Percentiles rank a stretch among this genome's conserved stretches.
Evolutionary conservation across 2,888 invertebrate genomes (phyloP).

Genomic region (Balanococcus diminutus): DNA sequence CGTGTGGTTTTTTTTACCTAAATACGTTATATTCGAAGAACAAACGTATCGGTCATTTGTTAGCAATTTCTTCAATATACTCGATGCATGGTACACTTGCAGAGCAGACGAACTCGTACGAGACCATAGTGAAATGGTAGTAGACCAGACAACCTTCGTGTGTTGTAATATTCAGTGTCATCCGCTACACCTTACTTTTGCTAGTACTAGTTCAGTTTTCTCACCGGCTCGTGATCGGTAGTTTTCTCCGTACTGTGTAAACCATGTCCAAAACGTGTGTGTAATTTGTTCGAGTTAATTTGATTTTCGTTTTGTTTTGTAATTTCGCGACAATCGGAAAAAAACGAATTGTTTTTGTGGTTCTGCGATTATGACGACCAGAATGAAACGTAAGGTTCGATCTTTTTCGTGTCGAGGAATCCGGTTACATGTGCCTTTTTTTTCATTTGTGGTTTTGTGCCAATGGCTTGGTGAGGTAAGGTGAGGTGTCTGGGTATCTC

Average conservation of each 20-base stretch:
- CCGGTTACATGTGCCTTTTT: slow-evolving; percentile 18
- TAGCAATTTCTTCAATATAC: not conserved
- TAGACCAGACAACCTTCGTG: slow-evolving; percentile 47
- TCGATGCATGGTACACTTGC: not conserved
- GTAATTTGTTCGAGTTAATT: not conserved
- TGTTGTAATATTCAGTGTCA: slow-evolving; percentile 30
- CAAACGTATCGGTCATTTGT: not conserved
- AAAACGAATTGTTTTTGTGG: not conserved
- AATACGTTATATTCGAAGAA: not conserved
- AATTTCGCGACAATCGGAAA: not conserved
- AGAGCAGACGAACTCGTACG: not conserved
- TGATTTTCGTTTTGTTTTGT: not conserved
- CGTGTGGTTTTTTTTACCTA: not conserved
- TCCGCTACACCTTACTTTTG: slow-evolving; percentile 15
- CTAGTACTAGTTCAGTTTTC: slow-evolving; percentile 41
- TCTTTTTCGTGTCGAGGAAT: not conserved
- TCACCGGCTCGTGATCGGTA: slow-evolving; percentile 15
- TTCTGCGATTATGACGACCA: not conserved
- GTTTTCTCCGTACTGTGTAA: slow-evolving; percentile 4
- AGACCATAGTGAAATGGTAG: slow-evolving; percentile 6
- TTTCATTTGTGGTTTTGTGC: not conserved
- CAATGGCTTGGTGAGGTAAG: not conserved
- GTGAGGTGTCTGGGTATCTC: not conserved
- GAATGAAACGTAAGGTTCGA: not conserved
- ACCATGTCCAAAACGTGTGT: not conserved